Evolutionary conservation across 2,888 invertebrate species (phyloP).

Genomic region (Pelosia muscerda): DNA sequence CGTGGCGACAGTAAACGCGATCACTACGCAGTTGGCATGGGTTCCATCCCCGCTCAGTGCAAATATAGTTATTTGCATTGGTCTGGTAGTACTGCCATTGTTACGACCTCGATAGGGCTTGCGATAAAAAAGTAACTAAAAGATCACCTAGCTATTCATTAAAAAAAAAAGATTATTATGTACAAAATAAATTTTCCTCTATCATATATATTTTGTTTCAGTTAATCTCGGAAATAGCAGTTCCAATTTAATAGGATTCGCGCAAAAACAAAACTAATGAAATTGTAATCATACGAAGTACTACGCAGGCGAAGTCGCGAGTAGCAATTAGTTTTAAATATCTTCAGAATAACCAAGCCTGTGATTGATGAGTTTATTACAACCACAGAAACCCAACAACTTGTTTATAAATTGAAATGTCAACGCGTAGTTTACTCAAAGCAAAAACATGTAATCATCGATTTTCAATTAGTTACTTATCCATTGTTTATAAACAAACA

Average conservation of each 20-base stretch:
- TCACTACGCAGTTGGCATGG: too few species aligned
- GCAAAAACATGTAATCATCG: neutral
- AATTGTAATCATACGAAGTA: neutral
- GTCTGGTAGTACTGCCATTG: too few species aligned
- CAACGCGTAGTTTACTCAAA: neutral
- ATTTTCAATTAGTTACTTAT: neutral
- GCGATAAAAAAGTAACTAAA: too few species aligned
- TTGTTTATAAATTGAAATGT: neutral
- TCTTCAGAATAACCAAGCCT: neutral
- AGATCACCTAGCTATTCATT: too few species aligned
- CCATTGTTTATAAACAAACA: neutral
- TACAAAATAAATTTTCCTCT: neutral
- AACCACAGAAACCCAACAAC: neutral
- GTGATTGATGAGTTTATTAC: neutral
- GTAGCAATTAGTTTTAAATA: neutral
- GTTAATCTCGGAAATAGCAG: neutral
- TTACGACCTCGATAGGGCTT: too few species aligned
- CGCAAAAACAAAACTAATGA: neutral
- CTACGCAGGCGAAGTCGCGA: neutral
- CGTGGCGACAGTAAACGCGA: too few species aligned
- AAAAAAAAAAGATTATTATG: too few species aligned
- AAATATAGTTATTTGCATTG: too few species aligned
- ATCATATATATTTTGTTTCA: neutral
- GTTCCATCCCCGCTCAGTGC: too few species aligned
- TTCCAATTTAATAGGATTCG: too few species aligned